Percentiles rank a stretch among this genome's conserved stretches.
phyloP scores from a whole-genome alignment of 2,797 vertebrate species.

The Tenualosa thibaudeaui region DNA sequence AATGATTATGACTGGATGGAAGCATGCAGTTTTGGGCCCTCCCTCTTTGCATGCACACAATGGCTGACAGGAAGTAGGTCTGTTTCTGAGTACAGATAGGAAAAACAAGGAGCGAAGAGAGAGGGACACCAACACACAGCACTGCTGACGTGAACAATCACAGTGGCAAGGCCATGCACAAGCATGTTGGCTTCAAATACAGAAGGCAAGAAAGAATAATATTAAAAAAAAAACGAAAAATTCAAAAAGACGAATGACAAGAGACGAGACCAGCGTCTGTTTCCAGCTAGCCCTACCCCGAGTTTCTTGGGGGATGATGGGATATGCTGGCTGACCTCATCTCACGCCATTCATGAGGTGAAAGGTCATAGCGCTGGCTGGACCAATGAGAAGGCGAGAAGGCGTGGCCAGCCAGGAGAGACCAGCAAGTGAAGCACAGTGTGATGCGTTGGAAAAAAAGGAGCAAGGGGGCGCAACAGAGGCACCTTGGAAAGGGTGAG shows the following conservation, averaged over 20 bases:
- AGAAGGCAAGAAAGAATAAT: slow-evolving; percentile 58
- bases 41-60: slow-evolving; percentile 60
- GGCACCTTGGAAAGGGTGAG: slow-evolving; percentile 78
- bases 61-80: slow-evolving; percentile 57
- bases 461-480: slow-evolving; percentile 52
- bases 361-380: slow-evolving; percentile 66
- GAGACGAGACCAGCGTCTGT: slow-evolving; percentile 53
- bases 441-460: slow-evolving; percentile 85
- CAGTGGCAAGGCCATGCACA: slow-evolving; percentile 49
- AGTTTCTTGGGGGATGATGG: slow-evolving; percentile 42
- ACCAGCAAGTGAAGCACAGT: slow-evolving; percentile 90
- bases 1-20: slow-evolving; percentile 80
- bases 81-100: not conserved
- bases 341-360: slow-evolving; percentile 83
- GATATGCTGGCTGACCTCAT: slow-evolving; percentile 47
- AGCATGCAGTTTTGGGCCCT: slow-evolving; percentile 69
- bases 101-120: slow-evolving; percentile 34
- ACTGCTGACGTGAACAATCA: slow-evolving; percentile 51
- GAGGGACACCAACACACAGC: slow-evolving; percentile 25
- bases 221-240: slow-evolving; percentile 51
- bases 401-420: slow-evolving; percentile 87
- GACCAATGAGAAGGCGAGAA: slow-evolving; percentile 66
- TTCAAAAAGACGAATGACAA: slow-evolving; percentile 57
- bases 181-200: slow-evolving; percentile 59
- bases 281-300: slow-evolving; percentile 59